These are phyloP conservation scores for Henricia sp. DNA, from an alignment of 53 echinoderm and acorn worm species.

Conservation along the genomic window DNA sequence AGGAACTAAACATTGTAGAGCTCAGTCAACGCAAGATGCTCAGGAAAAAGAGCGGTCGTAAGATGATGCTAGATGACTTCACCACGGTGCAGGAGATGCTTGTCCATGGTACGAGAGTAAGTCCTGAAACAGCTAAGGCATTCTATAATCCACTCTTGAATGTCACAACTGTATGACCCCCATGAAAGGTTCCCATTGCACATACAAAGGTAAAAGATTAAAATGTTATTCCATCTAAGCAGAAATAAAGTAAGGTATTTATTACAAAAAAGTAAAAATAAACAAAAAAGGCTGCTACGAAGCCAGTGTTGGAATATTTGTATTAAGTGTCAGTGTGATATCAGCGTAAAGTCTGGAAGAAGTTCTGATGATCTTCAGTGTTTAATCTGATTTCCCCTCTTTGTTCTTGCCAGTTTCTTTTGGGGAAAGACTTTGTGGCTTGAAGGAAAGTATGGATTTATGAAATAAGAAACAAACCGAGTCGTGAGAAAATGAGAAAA, in stretches of 20 bases:
- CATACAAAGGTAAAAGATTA: not conserved
- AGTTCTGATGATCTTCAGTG: not conserved
- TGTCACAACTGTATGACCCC: slow-evolving; percentile 94
- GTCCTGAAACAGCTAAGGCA: slow-evolving; percentile 92
- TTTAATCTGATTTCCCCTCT: slow-evolving; percentile 7
- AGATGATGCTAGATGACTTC: slow-evolving; percentile 93
- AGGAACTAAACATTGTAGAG: slow-evolving; percentile 90
- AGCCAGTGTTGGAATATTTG: not conserved
- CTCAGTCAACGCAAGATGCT: slow-evolving; percentile 89
- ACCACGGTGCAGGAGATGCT: slow-evolving; percentile 98
- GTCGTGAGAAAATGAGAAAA: too few relatives aligned
- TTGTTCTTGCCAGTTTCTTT: slow-evolving; percentile 52
- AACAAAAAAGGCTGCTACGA: slow-evolving; percentile 7
- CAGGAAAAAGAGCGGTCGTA: slow-evolving; percentile 85
- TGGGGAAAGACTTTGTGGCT: slow-evolving; percentile 18
- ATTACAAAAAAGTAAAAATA: slow-evolving; percentile 39
- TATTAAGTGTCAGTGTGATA: not conserved
- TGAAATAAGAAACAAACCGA: too few relatives aligned
- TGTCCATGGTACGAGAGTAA: slow-evolving; percentile 88
- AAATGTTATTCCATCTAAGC: not conserved
- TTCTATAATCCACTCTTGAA: slow-evolving; percentile 92
- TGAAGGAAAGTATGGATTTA: too few relatives aligned
- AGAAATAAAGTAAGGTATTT: slow-evolving; percentile 44
- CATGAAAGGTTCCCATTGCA: not conserved
- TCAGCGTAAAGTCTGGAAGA: not conserved